These are phyloP conservation scores for Eubasilissa regina DNA, from an alignment of 1,140 invertebrate genomes.

Conservation along the genomic window DNA sequence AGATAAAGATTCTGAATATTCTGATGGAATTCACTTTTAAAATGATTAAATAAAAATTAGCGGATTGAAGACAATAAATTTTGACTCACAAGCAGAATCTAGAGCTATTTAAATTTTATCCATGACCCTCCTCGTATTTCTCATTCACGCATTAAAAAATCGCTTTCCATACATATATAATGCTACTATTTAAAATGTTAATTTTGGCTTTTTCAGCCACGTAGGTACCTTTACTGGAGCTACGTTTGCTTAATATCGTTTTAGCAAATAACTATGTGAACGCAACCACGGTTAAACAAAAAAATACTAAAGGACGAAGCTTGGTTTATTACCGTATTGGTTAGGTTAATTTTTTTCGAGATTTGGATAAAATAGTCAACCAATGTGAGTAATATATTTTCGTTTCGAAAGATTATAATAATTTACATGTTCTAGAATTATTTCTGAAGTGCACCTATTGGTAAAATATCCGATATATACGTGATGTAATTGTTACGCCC, in stretches of 20 bases:
- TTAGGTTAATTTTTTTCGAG: slow-evolving; percentile 53
- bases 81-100: too few relatives aligned
- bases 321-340: slow-evolving; percentile 52
- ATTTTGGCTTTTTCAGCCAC: background rate
- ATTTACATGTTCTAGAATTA: background rate
- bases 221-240: slow-evolving; percentile 22
- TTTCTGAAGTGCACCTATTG: background rate
- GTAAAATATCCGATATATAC: slow-evolving; percentile 34
- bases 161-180: too few relatives aligned
- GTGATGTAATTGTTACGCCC: slow-evolving; percentile 55
- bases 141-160: too few relatives aligned
- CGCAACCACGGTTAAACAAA: slow-evolving; percentile 51
- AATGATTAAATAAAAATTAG: background rate
- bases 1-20: too few relatives aligned
- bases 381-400: slow-evolving; percentile 47
- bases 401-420: slow-evolving; percentile 23
- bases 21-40: background rate
- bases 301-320: slow-evolving; percentile 51
- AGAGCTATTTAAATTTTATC: too few relatives aligned
- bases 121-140: too few relatives aligned
- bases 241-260: slow-evolving; percentile 31
- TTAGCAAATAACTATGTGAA: slow-evolving; percentile 34
- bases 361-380: slow-evolving; percentile 46
- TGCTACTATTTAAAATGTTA: too few relatives aligned
- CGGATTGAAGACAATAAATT: too few relatives aligned